phyloP scores from a whole-genome alignment of 2,113 vertebrate genomes.

The Mobula birostris region DNA sequence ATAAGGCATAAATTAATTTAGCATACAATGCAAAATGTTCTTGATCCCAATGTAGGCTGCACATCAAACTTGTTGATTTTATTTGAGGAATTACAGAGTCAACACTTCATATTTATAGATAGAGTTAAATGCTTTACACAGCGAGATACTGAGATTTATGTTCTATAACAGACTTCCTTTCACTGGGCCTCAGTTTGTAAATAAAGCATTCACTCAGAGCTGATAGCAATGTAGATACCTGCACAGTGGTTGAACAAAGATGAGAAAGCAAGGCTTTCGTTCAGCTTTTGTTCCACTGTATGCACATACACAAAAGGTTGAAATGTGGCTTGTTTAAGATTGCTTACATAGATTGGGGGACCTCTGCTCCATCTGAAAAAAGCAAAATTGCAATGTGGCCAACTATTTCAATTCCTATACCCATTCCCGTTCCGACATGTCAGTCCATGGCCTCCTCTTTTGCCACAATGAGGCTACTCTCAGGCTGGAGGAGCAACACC shows the following conservation, averaged over 20 bases:
- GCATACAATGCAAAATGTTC: neutral
- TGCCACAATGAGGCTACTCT: no score
- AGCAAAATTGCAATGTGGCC: no score
- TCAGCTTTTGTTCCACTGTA: neutral
- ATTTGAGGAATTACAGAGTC: neutral
- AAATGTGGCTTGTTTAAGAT: constrained; percentile 29
- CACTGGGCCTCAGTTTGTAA: neutral
- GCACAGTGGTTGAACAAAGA: constrained; percentile 16
- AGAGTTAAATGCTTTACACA: neutral
- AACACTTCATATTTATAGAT: neutral
- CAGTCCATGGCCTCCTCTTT: no score
- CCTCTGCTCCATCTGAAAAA: no score
- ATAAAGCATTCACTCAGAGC: constrained; percentile 23
- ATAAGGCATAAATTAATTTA: neutral
- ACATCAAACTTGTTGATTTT: neutral
- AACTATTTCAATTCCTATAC: no score
- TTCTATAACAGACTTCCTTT: neutral
- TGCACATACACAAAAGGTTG: neutral
- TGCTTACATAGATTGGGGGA: neutral
- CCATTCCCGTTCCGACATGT: no score
- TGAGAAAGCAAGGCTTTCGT: constrained; percentile 1
- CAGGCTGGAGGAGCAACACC: no score
- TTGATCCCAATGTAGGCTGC: neutral
- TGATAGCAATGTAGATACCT: constrained; percentile 3
- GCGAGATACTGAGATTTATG: neutral